A percentile compares a stretch with the other conserved stretches of the same genome.
Conservation (phyloP, 2,797 vertebrate genomes). For the Setipinna tenuifilis region DNA sequence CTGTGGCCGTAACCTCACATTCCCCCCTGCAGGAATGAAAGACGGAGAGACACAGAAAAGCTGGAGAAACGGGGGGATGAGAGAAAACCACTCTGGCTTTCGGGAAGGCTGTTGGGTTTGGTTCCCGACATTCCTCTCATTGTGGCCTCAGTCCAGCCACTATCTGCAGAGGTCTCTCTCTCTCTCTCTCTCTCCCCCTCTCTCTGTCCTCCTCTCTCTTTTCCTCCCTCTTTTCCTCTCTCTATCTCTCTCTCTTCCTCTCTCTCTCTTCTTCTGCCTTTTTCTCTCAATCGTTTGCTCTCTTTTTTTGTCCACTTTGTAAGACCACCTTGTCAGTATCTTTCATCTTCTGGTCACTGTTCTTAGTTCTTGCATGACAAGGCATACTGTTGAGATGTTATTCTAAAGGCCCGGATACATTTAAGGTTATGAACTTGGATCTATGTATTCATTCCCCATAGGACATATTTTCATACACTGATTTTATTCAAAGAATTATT, state of each 20-base stretch:
- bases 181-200: neutral
- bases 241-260: neutral
- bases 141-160: constrained; percentile 36
- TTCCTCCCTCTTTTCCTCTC: constrained; percentile 19
- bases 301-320: constrained; percentile 29
- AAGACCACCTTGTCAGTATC: neutral
- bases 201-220: neutral
- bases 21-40: constrained; percentile 38
- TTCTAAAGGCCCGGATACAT: neutral
- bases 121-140: constrained; percentile 35
- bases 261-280: neutral
- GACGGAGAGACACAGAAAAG: constrained; percentile 28
- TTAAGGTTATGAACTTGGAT: neutral
- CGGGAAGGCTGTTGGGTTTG: constrained; percentile 32
- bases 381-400: neutral
- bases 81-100: constrained; percentile 43
- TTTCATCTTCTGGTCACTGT: neutral
- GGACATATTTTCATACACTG: neutral
- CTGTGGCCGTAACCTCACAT: constrained; percentile 37
- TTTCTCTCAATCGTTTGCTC: neutral
- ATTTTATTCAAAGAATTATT: neutral
- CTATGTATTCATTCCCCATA: neutral
- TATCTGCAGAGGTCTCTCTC: neutral
- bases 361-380: neutral
- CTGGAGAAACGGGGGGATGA: constrained; percentile 29